Evolutionary conservation across 1,140 invertebrate genomes (phyloP), one percentile per base, ranked within the genome.

Genomic region (Calycopis cecrops): DNA sequence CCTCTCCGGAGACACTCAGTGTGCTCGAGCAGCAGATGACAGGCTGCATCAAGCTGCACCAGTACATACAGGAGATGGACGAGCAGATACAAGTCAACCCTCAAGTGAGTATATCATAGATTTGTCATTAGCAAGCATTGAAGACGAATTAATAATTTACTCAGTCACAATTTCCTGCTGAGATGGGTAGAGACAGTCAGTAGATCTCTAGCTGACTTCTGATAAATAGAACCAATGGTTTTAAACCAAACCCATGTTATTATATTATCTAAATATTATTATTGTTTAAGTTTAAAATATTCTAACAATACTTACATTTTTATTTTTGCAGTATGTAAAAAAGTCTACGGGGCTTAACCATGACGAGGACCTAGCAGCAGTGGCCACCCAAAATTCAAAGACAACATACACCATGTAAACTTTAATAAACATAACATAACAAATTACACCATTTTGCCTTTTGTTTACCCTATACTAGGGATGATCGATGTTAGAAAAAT

Each of bases 41-140:
- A 14, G 90, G 92, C 50, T 97, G 96, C 75, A 95, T 96, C 55
- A 92, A 94, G 68, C 87, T 98, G 60, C 95, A 98, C 74, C 93
- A 93, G 71, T 93, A 96, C 76, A 92, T 99, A 52, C 91, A 93
- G 65, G 91, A 93, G 73, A 98, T 98, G 96, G 97, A 98, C 85
- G 94, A 97, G 79, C 96, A 98, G 73, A 97, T 98, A 49, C 92
- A 96, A 76, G 91, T 97, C 4, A 97, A 97, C 77, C 95, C 96
- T 16, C 92, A 96, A 83, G 90, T 90, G 67, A 56, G 62, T 53
- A 47, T 52, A 47, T 9, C 18, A 18, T 17, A 10, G 4, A n/a
- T 17, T 42, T 12, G n/a, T n/a, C n/a, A n/a, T n/a, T n/a, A n/a
- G n/a, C n/a, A n/a, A n/a, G n/a, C n/a, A n/a, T n/a, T n/a, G n/a